These are phyloP conservation scores for Ranitomeya variabilis DNA, from an alignment of 2,113 vertebrate genomes.

Conservation along the genomic window DNA sequence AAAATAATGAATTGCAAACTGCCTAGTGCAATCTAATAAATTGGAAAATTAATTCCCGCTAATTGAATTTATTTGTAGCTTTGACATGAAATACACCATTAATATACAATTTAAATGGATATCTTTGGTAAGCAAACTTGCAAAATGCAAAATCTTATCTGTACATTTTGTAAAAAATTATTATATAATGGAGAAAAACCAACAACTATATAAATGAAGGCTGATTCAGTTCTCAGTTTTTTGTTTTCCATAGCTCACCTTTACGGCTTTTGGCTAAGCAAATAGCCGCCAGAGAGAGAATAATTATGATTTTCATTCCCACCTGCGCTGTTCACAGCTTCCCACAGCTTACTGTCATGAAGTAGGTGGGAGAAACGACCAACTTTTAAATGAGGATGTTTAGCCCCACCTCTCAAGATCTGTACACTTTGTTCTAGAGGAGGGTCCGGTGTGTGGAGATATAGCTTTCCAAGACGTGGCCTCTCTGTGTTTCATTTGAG, in stretches of 20 bases:
- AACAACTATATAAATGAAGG: background rate
- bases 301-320: conserved; percentile 36
- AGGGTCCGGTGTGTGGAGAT: background rate
- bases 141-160: background rate
- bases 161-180: background rate
- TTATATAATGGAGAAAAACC: background rate
- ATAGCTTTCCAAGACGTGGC: conserved; percentile 25
- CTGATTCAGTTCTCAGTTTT: background rate
- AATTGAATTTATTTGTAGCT: too few species aligned
- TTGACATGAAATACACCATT: too few species aligned
- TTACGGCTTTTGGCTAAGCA: background rate
- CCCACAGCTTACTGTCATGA: conserved; percentile 6
- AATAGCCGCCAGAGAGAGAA: conserved; percentile 6
- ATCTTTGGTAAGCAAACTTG: background rate
- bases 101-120: too few species aligned
- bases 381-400: conserved; percentile 29
- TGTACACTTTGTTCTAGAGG: background rate
- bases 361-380: background rate
- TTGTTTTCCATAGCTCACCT: background rate
- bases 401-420: background rate
- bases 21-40: too few species aligned
- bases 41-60: too few species aligned
- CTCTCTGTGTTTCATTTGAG: background rate
- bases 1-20: too few species aligned
- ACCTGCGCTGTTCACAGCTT: background rate